Base-by-base conservation (phyloP, 2,797 vertebrate species). In the Mallotus villosus region DNA sequence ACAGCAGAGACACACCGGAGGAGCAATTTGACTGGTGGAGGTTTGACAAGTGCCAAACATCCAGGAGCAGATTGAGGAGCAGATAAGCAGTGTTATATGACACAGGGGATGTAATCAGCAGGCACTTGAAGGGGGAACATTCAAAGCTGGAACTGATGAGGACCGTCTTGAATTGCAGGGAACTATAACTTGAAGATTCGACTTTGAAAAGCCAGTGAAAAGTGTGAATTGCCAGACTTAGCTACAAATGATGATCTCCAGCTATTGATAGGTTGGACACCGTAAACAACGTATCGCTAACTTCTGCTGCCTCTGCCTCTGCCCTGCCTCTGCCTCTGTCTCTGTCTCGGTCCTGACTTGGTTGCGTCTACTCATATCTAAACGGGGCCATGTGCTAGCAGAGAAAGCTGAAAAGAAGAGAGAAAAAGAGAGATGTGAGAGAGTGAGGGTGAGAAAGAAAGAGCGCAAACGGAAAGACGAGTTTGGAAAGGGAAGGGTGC, bases 401-500 rank as follows among this genome's bases (percentile, higher is more conserved):
- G 32, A 34, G 32, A 34, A 34, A 34, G 32, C 32, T 34, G 32
- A 34, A 34, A 34, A 34, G 32, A 34, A 34, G 19, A 25, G 71
- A 8, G 66, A 29, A 25, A 29, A n/a, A 17, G 60, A 27, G 25
- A 7, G 16, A 34, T 32, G 19, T 17, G 63, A 37, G 63, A 37
- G 63, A 37, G 21, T 7, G 37, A 46, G 34, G 17, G 34, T 32
- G 63, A 37, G n/a, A 64, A 4, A 41, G 34, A 64, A 25, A 46
- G 34, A 24, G 37, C 51, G 25, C 21, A 29, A 24, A 29, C 17
- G 53, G 51, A n/a, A 55, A n/a, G 51, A 55, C 24, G 74, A 46
- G 62, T 78, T 71, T 24, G 64, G 67, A 7, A 53, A 80, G 66
- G 70, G 58, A 63, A 73, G 67, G 49, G 77, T 65, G 71, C 60